Evolutionary conservation across 1,140 invertebrate genomes (phyloP).

Genomic region (Hylaeus volcanicus): DNA sequence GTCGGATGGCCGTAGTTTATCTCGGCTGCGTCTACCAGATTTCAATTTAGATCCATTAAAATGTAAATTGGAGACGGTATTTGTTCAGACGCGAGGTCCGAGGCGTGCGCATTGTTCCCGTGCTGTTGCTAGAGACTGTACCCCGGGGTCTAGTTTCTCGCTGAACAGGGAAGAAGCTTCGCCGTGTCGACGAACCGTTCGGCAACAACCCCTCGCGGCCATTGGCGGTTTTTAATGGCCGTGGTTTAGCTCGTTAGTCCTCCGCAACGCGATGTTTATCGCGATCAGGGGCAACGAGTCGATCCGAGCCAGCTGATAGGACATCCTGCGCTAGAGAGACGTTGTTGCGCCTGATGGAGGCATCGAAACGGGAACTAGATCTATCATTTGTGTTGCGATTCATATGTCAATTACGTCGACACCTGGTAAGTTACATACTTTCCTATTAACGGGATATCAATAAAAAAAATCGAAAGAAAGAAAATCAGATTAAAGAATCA

Average conservation of each 20-base stretch:
- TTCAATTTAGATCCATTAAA: constrained; percentile 75
- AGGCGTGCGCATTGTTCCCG: constrained; percentile 45
- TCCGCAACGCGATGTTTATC: neutral
- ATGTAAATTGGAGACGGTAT: constrained; percentile 68
- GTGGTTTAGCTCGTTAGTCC: neutral
- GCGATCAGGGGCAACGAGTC: neutral
- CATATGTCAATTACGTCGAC: too few species aligned
- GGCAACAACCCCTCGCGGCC: neutral
- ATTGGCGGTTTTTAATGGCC: constrained; percentile 16
- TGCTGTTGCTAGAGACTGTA: constrained; percentile 13
- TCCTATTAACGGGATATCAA: too few species aligned
- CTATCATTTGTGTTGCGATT: too few species aligned
- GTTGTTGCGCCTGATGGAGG: too few species aligned
- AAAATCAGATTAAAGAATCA: too few species aligned
- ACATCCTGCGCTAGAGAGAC: too few species aligned
- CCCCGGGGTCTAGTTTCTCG: constrained; percentile 20
- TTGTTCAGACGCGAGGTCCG: constrained; percentile 53
- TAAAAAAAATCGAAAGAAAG: too few species aligned
- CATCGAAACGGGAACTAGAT: too few species aligned
- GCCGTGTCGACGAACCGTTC: constrained; percentile 16
- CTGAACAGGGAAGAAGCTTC: constrained; percentile 1
- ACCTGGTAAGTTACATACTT: too few species aligned
- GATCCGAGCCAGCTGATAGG: neutral
- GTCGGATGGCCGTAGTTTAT: constrained; percentile 58
- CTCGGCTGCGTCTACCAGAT: constrained; percentile 59